Percentiles rank a stretch among this genome's conserved stretches.
Conservation (phyloP, 2,113 vertebrate species). For the Oplegnathus fasciatus region DNA sequence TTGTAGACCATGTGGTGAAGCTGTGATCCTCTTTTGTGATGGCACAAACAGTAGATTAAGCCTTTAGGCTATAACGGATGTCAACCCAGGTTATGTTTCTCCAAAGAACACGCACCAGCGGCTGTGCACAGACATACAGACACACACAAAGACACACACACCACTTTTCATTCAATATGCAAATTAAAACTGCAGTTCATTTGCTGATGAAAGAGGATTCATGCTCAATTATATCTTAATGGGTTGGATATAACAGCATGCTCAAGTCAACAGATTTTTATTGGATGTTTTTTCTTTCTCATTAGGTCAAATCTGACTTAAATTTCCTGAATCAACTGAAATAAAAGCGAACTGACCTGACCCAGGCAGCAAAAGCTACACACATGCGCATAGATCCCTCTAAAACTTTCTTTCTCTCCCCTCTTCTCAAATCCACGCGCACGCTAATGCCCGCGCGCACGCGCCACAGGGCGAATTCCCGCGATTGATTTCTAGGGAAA, state of each 20-base stretch:
- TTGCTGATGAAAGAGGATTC: conserved; percentile 81
- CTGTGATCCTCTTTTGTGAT: conserved; percentile 55
- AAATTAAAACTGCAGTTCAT: conserved; percentile 77
- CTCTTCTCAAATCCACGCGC: background rate
- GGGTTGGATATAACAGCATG: conserved; percentile 66
- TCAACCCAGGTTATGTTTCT: conserved; percentile 66
- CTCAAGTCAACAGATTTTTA: conserved; percentile 64
- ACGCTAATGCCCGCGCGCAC: background rate
- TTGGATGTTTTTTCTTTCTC: conserved; percentile 58
- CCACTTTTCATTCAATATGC: conserved; percentile 76
- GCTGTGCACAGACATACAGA: background rate
- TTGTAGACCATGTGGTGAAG: conserved; percentile 8
- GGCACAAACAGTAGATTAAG: conserved; percentile 63
- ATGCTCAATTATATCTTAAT: conserved; percentile 79
- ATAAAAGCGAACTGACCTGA: conserved; percentile 56
- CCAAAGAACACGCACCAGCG: conserved; percentile 48
- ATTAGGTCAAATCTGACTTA: conserved; percentile 69
- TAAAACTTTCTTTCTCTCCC: background rate
- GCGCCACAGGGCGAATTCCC: conserved; percentile 3
- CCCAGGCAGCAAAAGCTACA: background rate
- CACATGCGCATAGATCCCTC: background rate
- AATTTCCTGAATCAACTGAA: conserved; percentile 60
- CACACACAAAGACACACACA: background rate
- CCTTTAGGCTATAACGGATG: conserved; percentile 57
- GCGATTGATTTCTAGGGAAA: conserved; percentile 59